These are phyloP conservation scores for Lasioglossum vierecki DNA, from an alignment of 2,888 invertebrate genomes.

Conservation along the genomic window DNA sequence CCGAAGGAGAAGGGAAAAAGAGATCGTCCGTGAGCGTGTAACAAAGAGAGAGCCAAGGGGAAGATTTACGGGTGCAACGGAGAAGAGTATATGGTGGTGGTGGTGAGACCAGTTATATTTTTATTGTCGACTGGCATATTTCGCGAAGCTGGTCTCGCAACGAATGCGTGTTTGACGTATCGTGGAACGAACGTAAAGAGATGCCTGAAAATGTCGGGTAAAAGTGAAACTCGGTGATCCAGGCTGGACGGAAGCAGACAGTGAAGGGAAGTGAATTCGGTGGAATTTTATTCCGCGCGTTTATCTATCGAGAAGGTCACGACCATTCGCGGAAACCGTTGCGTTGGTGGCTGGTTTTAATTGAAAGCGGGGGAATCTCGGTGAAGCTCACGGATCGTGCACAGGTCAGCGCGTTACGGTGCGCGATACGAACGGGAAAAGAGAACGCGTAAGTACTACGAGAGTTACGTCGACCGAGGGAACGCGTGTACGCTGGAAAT, in stretches of 20 bases:
- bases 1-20: conserved; percentile 54
- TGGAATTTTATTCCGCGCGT: conserved; percentile 40
- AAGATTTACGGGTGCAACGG: conserved; percentile 38
- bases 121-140: conserved; percentile 56
- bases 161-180: conserved; percentile 39
- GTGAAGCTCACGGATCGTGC: conserved; percentile 42
- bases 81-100: conserved; percentile 36
- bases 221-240: conserved; percentile 69
- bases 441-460: conserved; percentile 29
- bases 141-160: conserved; percentile 34
- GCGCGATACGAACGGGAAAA: conserved; percentile 34
- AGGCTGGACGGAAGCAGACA: conserved; percentile 16
- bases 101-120: conserved; percentile 61
- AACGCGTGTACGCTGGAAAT: conserved; percentile 59
- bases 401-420: conserved; percentile 38
- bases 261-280: conserved; percentile 33
- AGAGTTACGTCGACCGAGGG: conserved; percentile 10
- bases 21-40: conserved; percentile 38
- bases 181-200: conserved; percentile 18
- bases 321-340: conserved; percentile 52
- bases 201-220: conserved; percentile 69
- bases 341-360: conserved; percentile 53
- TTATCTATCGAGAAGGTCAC: conserved; percentile 67
- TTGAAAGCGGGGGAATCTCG: conserved; percentile 61
- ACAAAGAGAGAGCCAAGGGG: conserved; percentile 31